Conservation (phyloP, 2,113 vertebrate genomes). For the Piaya cayana region DNA sequence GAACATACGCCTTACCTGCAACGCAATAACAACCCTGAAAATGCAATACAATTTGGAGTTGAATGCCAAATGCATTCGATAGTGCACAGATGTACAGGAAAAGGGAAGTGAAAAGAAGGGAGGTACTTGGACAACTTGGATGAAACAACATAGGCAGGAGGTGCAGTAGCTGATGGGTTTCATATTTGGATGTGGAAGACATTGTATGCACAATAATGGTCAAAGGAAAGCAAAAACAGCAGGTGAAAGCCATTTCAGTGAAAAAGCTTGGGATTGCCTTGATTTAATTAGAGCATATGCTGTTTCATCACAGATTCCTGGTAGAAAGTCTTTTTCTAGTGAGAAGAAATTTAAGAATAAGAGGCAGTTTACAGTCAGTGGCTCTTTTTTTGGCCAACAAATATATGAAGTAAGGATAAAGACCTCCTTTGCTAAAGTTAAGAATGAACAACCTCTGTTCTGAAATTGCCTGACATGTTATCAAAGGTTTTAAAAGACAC, state of each 20-base stretch:
- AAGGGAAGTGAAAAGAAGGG: not conserved
- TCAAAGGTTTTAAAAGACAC: not conserved
- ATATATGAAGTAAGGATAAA: not conserved
- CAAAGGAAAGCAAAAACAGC: not conserved
- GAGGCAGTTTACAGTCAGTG: not conserved
- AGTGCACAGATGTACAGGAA: not conserved
- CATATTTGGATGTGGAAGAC: not conserved
- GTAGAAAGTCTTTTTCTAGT: not conserved
- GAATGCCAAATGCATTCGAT: constrained; percentile 22
- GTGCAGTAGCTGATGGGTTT: not conserved
- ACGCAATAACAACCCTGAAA: constrained; percentile 23
- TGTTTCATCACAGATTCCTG: not conserved
- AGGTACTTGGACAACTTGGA: not conserved
- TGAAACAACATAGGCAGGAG: not conserved
- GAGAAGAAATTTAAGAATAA: not conserved
- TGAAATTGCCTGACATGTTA: not conserved
- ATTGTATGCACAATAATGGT: not conserved
- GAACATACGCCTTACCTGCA: not conserved
- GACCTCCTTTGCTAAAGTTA: not conserved
- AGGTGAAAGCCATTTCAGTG: not conserved
- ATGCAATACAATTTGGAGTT: not conserved
- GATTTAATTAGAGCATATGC: not conserved
- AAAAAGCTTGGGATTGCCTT: not conserved
- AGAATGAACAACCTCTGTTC: not conserved
- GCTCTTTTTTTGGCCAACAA: not conserved